Conservation (phyloP, 2,888 invertebrate genomes). For the Acleris sparsana region DNA sequence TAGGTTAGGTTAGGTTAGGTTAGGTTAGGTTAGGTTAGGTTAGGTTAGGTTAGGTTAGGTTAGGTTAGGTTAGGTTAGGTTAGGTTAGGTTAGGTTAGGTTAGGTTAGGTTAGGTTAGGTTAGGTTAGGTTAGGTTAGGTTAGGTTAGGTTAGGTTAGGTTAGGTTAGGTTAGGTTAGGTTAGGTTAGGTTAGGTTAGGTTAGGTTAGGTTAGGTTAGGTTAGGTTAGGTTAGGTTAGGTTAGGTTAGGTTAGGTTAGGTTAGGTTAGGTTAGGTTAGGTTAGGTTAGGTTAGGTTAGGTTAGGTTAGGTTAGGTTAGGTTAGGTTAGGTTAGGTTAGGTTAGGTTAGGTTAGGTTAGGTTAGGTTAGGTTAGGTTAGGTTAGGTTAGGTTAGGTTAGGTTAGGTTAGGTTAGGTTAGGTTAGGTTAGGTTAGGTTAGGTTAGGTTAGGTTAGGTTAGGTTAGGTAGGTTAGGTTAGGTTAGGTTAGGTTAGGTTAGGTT, state of each 20-base stretch:
- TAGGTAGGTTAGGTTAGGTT: conserved; percentile 12
- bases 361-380: conserved; percentile 13
- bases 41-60: conserved; percentile 1
- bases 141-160: conserved; percentile 1
- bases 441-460: conserved; percentile 13
- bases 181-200: conserved; percentile 1
- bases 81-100: conserved; percentile 1
- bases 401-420: conserved; percentile 7
- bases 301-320: conserved; percentile 9
- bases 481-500: conserved; percentile 10
- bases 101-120: conserved; percentile 1
- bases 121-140: conserved; percentile 1
- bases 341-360: conserved; percentile 13
- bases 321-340: conserved; percentile 12
- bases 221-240: conserved; percentile 1
- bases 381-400: conserved; percentile 7
- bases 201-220: conserved; percentile 1
- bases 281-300: neutral
- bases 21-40: conserved; percentile 1
- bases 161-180: conserved; percentile 1
- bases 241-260: conserved; percentile 1
- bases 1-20: conserved; percentile 1
- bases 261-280: conserved; percentile 1
- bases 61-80: conserved; percentile 1
- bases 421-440: conserved; percentile 13